A percentile compares a stretch with the other conserved stretches of the same genome.
Evolutionary conservation across 2,113 vertebrate species (phyloP).

Genomic region (Nanger granti): DNA sequence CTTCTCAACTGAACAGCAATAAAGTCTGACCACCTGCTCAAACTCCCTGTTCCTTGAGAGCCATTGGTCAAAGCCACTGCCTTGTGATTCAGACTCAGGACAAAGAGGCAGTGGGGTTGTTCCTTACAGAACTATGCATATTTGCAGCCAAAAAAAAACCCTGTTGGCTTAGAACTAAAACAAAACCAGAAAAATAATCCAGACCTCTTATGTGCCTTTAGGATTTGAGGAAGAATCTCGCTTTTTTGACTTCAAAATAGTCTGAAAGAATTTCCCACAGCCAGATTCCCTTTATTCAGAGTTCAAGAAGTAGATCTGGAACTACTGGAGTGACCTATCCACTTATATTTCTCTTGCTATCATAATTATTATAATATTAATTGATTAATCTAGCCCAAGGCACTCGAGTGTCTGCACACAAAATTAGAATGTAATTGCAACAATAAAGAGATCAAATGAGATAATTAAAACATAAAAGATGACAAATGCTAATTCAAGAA

Average conservation of each 20-base stretch:
- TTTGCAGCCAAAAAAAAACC: background rate
- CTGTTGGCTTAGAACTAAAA: background rate
- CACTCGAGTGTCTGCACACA: constrained; percentile 10
- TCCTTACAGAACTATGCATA: background rate
- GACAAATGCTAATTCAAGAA: constrained; percentile 30
- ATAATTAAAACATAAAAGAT: constrained; percentile 49
- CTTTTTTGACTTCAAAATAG: background rate
- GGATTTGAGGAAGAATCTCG: background rate
- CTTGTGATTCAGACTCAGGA: background rate
- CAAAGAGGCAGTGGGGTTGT: background rate
- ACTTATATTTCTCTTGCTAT: background rate
- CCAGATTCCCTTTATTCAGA: background rate
- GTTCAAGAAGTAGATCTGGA: background rate
- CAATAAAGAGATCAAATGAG: constrained; percentile 51
- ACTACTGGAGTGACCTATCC: background rate
- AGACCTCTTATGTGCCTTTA: background rate
- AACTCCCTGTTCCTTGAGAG: background rate
- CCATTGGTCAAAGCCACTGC: background rate
- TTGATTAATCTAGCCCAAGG: constrained; percentile 45
- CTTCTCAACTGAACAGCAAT: background rate
- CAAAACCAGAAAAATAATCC: background rate
- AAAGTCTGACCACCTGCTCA: background rate
- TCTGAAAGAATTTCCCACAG: background rate
- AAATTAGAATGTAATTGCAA: constrained; percentile 54
- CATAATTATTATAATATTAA: constrained; percentile 39